Evolutionary conservation across 2,113 vertebrate genomes (phyloP), one percentile per base, ranked within the genome.

Genomic region (Pomatostomus ruficeps): DNA sequence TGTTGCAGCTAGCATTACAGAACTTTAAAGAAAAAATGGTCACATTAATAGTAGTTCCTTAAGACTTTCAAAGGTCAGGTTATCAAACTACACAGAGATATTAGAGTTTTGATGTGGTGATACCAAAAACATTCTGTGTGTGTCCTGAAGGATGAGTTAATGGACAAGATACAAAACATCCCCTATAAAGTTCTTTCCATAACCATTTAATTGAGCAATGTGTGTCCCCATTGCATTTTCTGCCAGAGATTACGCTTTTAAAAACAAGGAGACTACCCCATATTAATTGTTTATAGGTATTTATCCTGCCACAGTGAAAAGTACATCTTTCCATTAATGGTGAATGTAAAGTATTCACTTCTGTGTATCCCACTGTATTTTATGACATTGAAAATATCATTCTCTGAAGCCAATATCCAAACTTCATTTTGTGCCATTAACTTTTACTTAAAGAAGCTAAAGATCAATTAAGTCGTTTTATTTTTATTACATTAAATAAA

Each of bases 381-480:
- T 92, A 95, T 78, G 96, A 91, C 72, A 61, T 20, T 20, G 82
- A 96, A 71, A 95, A 92, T 91, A 68, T 49, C 38, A 85, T 79
- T 73, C 71, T 72, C 89, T 58, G 62, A 88, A 83, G 70, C 58
- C 46, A 79, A 5, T 92, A 81, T 40, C 85, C 96, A 55, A 96
- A 96, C 45, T 95, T 52, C 63, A 95, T 80, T 93, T 96, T 68
- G 77, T 71, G 78, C 35, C 75, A 92, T 93, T 94, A 93, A 94
- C 92, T 95, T 96, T 81, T 61, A 97, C 63, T 95, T 76, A 79
- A 11, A 97, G 87, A 75, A 91, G 80, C 91, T 97, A 82, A 92
- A 94, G 88, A 93, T 96, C 96, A 97, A 95, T 97, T 97, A 97
- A 96, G 86, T 96, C 58, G 96, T 92, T 97, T 97, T 85, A 58